Evolutionary conservation across 2,113 vertebrate species (phyloP).

Genomic region (Hippocampus mohnikei): DNA sequence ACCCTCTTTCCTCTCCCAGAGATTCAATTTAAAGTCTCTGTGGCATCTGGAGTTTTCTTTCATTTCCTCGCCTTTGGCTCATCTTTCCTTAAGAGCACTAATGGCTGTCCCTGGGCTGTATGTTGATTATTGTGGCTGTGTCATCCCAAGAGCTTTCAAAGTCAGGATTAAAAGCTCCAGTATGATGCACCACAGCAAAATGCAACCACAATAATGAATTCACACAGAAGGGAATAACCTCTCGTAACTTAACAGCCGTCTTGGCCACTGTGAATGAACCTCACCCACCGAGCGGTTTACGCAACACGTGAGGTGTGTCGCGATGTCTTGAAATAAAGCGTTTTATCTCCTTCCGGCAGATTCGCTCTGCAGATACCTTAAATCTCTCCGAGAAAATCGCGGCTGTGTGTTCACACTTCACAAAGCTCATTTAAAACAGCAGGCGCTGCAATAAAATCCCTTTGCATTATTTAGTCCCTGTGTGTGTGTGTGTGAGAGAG

Average conservation of each 20-base stretch:
- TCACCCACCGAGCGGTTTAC: not conserved
- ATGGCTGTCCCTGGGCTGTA: not conserved
- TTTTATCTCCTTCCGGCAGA: slow-evolving; percentile 3
- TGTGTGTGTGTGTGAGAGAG: not conserved
- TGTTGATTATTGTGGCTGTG: not conserved
- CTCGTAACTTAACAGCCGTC: not conserved
- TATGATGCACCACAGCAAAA: not conserved
- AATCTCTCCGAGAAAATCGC: not conserved
- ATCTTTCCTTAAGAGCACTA: slow-evolving; percentile 4
- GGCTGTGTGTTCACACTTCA: not conserved
- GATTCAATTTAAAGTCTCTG: slow-evolving; percentile 1
- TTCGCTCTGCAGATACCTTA: not conserved
- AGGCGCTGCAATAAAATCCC: slow-evolving; percentile 9
- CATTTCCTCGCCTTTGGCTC: slow-evolving; percentile 7
- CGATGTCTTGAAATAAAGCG: not conserved
- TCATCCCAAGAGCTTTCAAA: not conserved
- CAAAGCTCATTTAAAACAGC: slow-evolving; percentile 12
- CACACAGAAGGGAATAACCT: not conserved
- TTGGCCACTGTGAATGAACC: not conserved
- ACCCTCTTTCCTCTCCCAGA: not conserved
- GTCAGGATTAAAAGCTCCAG: not conserved
- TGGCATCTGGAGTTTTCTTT: not conserved
- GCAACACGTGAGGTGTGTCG: not conserved
- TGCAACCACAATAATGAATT: not conserved
- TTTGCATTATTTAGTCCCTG: slow-evolving; percentile 14